Percentiles rank a stretch among this genome's conserved stretches.
phyloP scores from a whole-genome alignment of 2,113 vertebrate species.

The Noctilio leporinus region DNA sequence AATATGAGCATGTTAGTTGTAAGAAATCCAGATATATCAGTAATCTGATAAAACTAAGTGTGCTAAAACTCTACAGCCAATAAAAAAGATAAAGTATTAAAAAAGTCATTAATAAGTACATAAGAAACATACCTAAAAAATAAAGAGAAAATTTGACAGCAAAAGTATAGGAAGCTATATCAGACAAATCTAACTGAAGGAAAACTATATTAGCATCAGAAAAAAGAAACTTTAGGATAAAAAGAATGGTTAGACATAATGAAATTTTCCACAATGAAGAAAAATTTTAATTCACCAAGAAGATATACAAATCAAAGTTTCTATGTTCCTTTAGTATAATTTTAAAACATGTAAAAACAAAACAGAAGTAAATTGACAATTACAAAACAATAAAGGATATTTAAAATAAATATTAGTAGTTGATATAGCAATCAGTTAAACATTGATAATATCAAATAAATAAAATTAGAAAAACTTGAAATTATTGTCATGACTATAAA shows the following conservation, averaged over 20 bases:
- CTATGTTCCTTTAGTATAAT: background rate
- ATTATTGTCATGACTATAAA: background rate
- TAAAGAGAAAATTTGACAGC: background rate
- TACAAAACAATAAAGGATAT: background rate
- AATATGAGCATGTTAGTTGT: background rate
- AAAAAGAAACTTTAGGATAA: background rate
- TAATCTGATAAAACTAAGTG: background rate
- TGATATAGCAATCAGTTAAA: background rate
- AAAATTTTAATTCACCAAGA: background rate
- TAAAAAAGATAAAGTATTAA: background rate
- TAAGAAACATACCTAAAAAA: background rate
- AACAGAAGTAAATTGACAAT: background rate
- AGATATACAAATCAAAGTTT: background rate
- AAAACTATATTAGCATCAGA: background rate
- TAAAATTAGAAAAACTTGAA: background rate
- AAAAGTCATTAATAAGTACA: background rate
- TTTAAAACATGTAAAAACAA: background rate
- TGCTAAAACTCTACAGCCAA: background rate
- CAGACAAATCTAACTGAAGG: background rate
- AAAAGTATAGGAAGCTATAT: background rate
- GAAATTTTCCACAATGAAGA: background rate
- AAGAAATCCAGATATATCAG: background rate
- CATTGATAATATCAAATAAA: background rate
- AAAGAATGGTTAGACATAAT: background rate
- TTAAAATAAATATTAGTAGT: background rate